Base-by-base conservation (phyloP, 2,888 invertebrate species). In the Lathronympha strigana region DNA sequence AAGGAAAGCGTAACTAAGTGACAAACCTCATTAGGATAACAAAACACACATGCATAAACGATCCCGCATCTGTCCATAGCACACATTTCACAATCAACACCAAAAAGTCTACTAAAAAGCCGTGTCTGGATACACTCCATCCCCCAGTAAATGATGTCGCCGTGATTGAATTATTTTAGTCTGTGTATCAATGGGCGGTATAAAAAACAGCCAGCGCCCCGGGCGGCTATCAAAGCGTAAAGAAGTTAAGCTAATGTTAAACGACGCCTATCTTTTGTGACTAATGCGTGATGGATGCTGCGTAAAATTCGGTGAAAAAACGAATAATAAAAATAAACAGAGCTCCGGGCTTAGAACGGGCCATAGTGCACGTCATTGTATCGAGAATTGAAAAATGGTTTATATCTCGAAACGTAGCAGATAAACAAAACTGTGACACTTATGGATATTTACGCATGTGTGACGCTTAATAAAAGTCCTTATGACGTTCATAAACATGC, bases 231-330 rank as follows among this genome's bases (percentile, higher is more conserved):
- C 83, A 91, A 91, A 91, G 82, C 91, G 90, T 91, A 89, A 90
- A 90, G 90, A 90, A 91, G 90, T 91, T 90, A 90, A 88, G 86
- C 86, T 88, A 90, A 90, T 90, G 89, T 88, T 87, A 88, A 89
- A 86, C 83, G 90, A 88, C 87, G 90, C 88, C 86, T 86, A 89
- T 89, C 91, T 88, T 90, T 91, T 91, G 90, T 90, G 82, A 81
- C 80, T 85, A 88, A 88, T 86, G 83, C 81, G 81, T 87, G 87
- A 88, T 88, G 83, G 86, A 87, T 89, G 87, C 82, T 74, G 83
- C 86, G 83, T 86, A 80, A 86, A 88, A 87, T 81, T 78, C 73
- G 77, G 75, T 76, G 75, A 79, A 83, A 80, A 83, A 79, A 73
- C 71, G 68, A 73, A 83, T 82, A 80, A 74, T 75, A 81, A 84